Evolutionary conservation across 2,888 invertebrate species (phyloP).

Genomic region (Pycnomerus fuliginosus): DNA sequence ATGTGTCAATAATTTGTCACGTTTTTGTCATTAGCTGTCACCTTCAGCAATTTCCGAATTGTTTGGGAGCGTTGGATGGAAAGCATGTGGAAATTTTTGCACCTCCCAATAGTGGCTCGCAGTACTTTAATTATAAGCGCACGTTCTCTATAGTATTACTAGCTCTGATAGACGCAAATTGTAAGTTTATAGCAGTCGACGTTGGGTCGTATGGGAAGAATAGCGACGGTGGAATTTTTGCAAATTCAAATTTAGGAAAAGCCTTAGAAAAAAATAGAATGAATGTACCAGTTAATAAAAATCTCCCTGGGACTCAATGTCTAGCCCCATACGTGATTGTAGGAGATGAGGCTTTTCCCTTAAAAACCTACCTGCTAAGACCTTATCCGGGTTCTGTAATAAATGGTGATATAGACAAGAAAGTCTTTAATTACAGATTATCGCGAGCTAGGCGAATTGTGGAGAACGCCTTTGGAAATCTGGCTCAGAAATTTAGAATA

Average conservation of each 20-base stretch:
- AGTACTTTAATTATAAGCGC: conserved; percentile 32
- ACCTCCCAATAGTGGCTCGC: conserved; percentile 28
- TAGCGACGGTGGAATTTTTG: conserved; percentile 38
- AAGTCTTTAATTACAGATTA: not conserved
- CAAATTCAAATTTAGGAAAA: conserved; percentile 29
- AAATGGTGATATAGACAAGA: not conserved
- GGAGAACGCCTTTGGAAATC: conserved; percentile 1
- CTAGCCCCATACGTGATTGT: conserved; percentile 32
- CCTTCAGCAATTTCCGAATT: too few species aligned
- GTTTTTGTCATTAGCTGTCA: too few species aligned
- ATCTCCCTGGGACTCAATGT: conserved; percentile 14
- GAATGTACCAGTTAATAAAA: conserved; percentile 20
- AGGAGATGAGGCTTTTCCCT: conserved; percentile 33
- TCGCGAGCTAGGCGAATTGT: conserved; percentile 1
- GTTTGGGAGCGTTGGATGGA: too few species aligned
- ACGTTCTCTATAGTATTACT: conserved; percentile 32
- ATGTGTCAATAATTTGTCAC: too few species aligned
- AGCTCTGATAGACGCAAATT: conserved; percentile 35
- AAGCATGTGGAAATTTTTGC: too few species aligned
- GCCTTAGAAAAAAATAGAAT: conserved; percentile 19
- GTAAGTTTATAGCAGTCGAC: conserved; percentile 36
- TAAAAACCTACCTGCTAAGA: conserved; percentile 28
- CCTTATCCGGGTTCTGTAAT: conserved; percentile 24
- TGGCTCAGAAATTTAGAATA: too few species aligned
- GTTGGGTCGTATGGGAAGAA: conserved; percentile 37